These are phyloP conservation scores for Tuberolachnus salignus DNA, from an alignment of 2,888 invertebrate species.

Conservation along the genomic window DNA sequence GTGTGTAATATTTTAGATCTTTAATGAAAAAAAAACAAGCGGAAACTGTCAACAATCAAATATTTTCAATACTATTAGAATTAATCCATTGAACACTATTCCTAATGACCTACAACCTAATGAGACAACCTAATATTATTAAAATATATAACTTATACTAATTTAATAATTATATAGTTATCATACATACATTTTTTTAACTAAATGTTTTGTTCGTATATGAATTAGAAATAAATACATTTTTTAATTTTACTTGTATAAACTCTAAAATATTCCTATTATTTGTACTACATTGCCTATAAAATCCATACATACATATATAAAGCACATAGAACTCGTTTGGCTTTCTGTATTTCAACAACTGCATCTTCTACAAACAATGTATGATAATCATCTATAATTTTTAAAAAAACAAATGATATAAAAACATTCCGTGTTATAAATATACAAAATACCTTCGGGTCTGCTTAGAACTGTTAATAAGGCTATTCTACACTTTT, in stretches of 20 bases:
- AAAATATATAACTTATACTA: too few species aligned
- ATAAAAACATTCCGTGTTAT: neutral
- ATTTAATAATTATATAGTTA: too few species aligned
- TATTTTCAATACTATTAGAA: conserved; percentile 40
- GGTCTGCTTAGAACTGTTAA: conserved; percentile 65
- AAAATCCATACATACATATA: conserved; percentile 75
- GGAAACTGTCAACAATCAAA: conserved; percentile 14
- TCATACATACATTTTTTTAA: too few species aligned
- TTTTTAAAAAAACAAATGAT: conserved; percentile 48
- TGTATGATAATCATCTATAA: conserved; percentile 63
- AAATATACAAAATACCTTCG: conserved; percentile 61
- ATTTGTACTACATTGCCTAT: conserved; percentile 70
- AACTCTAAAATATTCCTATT: conserved; percentile 73
- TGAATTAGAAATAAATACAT: too few species aligned
- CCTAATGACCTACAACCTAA: too few species aligned
- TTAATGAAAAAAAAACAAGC: conserved; percentile 38
- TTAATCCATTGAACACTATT: conserved; percentile 33
- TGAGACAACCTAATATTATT: too few species aligned
- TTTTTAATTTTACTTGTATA: conserved; percentile 69
- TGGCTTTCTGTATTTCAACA: conserved; percentile 69
- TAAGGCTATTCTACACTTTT: conserved; percentile 70
- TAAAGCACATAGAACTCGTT: conserved; percentile 70
- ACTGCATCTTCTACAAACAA: conserved; percentile 72
- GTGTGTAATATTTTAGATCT: conserved; percentile 10
- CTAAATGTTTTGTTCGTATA: too few species aligned